A percentile compares a stretch with the other conserved stretches of the same genome.
Evolutionary conservation across 2,797 vertebrate species (phyloP).

Genomic region (Parotocinclus haroldoi): DNA sequence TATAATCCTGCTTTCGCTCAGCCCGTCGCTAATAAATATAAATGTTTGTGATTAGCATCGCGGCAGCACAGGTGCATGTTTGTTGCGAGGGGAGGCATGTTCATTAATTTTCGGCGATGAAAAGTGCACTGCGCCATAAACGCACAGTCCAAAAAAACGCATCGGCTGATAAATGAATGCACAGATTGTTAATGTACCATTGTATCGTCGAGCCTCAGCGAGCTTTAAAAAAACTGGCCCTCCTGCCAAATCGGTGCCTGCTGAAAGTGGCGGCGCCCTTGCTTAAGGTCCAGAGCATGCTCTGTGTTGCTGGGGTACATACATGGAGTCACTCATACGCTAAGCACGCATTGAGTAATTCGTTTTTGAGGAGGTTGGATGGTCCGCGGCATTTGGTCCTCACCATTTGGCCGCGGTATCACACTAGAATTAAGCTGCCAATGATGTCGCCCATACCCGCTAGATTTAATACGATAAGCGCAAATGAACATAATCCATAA

Average conservation of each 20-base stretch:
- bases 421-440: conserved; percentile 35
- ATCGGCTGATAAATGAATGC: conserved; percentile 97
- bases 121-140: conserved; percentile 99
- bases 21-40: conserved; percentile 99
- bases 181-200: conserved; percentile 98
- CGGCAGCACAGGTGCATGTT: conserved; percentile 99
- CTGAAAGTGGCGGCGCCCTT: conserved; percentile 71
- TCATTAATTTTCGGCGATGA: conserved; percentile 99
- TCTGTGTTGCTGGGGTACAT: too few relatives aligned
- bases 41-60: conserved; percentile 99
- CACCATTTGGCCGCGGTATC: conserved; percentile 36
- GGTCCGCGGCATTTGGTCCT: conserved; percentile 40
- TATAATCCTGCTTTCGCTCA: conserved; percentile 82
- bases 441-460: conserved; percentile 22
- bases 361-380: conserved; percentile 41
- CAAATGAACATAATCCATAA: conserved; percentile 52
- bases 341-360: conserved; percentile 60
- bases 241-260: conserved; percentile 81
- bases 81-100: conserved; percentile 99
- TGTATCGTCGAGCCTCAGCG: conserved; percentile 82
- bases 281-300: conserved; percentile 58
- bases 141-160: conserved; percentile 93
- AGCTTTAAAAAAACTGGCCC: conserved; percentile 67
- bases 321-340: conserved; percentile 35
- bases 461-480: conserved; percentile 19